A percentile compares a stretch with the other conserved stretches of the same genome.
phyloP scores from a whole-genome alignment of 1,140 invertebrate species.

The Babylonia areolata region DNA sequence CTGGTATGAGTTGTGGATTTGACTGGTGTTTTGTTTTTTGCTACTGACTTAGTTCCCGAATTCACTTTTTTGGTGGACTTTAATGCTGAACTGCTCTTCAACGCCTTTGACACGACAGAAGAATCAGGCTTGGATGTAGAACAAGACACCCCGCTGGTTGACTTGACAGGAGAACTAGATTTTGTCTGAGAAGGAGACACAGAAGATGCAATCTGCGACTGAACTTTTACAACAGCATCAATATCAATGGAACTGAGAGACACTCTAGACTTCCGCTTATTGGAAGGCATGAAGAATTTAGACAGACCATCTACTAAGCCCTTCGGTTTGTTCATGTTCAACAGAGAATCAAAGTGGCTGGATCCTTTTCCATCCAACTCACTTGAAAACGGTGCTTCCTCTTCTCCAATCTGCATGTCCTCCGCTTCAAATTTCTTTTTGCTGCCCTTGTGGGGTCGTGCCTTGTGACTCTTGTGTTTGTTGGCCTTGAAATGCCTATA shows the following conservation, averaged over 20 bases:
- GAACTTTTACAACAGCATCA: constrained; percentile 45
- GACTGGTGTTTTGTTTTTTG: constrained; percentile 10
- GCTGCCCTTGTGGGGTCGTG: constrained; percentile 7
- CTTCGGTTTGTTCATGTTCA: constrained; percentile 69
- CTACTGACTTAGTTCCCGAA: constrained; percentile 1
- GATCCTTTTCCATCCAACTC: constrained; percentile 63
- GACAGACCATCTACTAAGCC: constrained; percentile 74
- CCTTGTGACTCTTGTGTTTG: constrained; percentile 36
- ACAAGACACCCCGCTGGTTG: background rate
- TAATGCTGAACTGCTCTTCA: background rate
- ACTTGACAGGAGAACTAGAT: background rate
- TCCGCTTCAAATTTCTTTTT: constrained; percentile 9
- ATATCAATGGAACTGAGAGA: constrained; percentile 68
- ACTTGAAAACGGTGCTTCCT: constrained; percentile 55
- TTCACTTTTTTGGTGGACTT: background rate
- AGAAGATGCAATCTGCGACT: background rate
- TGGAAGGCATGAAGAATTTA: constrained; percentile 75
- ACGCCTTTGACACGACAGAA: background rate
- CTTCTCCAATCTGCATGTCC: constrained; percentile 34
- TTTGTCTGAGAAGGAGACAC: background rate
- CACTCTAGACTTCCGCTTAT: constrained; percentile 74
- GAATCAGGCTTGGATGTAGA: background rate
- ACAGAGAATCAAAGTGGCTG: constrained; percentile 66
- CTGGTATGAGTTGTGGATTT: constrained; percentile 1
- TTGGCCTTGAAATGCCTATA: constrained; percentile 45